Evolutionary conservation across 2,888 invertebrate genomes (phyloP).

Genomic region (Brachyptera putata): DNA sequence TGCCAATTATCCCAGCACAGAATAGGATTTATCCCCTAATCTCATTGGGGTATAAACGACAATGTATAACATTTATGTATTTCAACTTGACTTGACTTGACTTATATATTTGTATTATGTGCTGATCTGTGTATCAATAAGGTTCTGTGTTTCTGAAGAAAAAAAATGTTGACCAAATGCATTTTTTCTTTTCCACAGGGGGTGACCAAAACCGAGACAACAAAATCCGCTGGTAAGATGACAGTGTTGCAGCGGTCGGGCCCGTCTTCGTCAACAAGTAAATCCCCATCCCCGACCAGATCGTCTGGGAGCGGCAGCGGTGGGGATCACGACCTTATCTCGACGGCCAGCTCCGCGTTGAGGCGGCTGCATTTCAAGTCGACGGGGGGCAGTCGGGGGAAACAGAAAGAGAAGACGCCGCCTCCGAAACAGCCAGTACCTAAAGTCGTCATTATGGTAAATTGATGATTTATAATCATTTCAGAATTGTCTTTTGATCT

Average conservation of each 20-base stretch:
- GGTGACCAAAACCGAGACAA: conserved; percentile 15
- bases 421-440: conserved; percentile 34
- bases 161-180: neutral
- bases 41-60: too few species aligned
- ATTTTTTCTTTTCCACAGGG: conserved; percentile 15
- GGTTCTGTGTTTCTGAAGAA: too few species aligned
- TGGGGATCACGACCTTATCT: conserved; percentile 43
- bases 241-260: conserved; percentile 35
- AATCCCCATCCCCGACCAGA: conserved; percentile 21
- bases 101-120: too few species aligned
- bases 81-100: too few species aligned
- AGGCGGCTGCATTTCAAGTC: conserved; percentile 64
- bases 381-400: conserved; percentile 45
- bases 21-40: too few species aligned
- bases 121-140: too few species aligned
- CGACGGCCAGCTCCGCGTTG: conserved; percentile 55
- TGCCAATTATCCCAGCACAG: too few species aligned
- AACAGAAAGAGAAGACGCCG: conserved; percentile 31
- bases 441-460: conserved; percentile 77
- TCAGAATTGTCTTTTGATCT: too few species aligned
- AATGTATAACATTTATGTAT: too few species aligned
- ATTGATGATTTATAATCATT: too few species aligned
- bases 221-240: conserved; percentile 25
- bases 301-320: conserved; percentile 9
- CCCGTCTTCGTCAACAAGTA: conserved; percentile 24